These are phyloP conservation scores for Meles meles DNA, from an alignment of 2,113 vertebrate species.

Conservation along the genomic window DNA sequence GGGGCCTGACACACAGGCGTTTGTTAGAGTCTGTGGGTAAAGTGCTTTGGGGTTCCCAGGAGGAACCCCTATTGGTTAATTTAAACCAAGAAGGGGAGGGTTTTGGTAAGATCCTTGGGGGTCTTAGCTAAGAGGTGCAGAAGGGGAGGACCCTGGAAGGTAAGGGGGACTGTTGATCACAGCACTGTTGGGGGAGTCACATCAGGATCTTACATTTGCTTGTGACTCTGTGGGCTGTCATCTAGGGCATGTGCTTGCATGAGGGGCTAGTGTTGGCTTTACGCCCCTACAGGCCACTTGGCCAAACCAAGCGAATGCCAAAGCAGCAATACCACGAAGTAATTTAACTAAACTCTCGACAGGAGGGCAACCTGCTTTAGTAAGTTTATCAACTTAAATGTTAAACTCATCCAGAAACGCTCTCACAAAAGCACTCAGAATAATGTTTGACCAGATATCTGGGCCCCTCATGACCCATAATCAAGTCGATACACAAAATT, in stretches of 20 bases:
- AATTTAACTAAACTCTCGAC: neutral
- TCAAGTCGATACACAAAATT: neutral
- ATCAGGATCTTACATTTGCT: neutral
- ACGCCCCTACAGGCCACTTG: neutral
- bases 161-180: neutral
- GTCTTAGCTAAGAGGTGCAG: neutral
- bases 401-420: neutral
- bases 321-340: neutral
- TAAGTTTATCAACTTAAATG: neutral
- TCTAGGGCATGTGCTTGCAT: rapidly evolving
- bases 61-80: neutral
- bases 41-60: neutral
- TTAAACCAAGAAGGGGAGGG: neutral
- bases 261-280: neutral
- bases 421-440: neutral
- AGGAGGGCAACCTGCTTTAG: neutral
- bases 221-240: neutral
- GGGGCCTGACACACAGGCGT: neutral
- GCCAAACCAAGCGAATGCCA: neutral
- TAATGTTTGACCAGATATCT: neutral
- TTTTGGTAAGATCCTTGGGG: neutral
- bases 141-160: neutral
- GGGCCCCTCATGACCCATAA: neutral
- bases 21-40: neutral
- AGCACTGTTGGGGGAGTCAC: neutral